Conservation (phyloP, 2,113 vertebrate species). For the Motacilla tschutschensis region DNA sequence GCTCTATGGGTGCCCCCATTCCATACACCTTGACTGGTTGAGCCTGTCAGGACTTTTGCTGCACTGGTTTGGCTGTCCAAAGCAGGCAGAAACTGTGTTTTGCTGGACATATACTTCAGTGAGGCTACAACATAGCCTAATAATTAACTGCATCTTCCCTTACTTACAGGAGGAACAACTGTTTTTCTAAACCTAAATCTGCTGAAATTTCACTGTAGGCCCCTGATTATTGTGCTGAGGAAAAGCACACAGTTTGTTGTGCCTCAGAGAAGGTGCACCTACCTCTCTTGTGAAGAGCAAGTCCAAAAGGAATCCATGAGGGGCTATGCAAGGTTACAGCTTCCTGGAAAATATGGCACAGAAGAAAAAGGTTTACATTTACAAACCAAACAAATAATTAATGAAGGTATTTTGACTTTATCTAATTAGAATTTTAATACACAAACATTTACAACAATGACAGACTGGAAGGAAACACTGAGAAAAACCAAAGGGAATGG, state of each 20-base stretch:
- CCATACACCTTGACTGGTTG: not conserved
- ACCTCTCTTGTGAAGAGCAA: not conserved
- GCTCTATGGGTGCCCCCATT: not conserved
- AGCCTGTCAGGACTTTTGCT: not conserved
- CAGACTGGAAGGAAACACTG: constrained; percentile 23
- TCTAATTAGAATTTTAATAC: constrained; percentile 60
- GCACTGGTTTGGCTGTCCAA: not conserved
- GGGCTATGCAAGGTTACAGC: not conserved
- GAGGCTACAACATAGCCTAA: not conserved
- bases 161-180: not conserved
- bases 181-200: not conserved
- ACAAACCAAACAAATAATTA: not conserved
- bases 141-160: not conserved
- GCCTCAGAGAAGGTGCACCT: not conserved
- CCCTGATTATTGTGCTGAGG: not conserved
- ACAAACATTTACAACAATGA: not conserved
- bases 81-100: constrained; percentile 12
- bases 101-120: not conserved
- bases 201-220: not conserved
- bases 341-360: not conserved
- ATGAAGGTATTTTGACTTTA: constrained; percentile 24
- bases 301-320: not conserved
- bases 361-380: not conserved
- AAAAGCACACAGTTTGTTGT: not conserved
- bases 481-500: constrained; percentile 12